Evolutionary conservation across 2,797 vertebrate genomes (phyloP), one percentile per base, ranked within the genome.

Genomic region (Melanotaenia nigrans): DNA sequence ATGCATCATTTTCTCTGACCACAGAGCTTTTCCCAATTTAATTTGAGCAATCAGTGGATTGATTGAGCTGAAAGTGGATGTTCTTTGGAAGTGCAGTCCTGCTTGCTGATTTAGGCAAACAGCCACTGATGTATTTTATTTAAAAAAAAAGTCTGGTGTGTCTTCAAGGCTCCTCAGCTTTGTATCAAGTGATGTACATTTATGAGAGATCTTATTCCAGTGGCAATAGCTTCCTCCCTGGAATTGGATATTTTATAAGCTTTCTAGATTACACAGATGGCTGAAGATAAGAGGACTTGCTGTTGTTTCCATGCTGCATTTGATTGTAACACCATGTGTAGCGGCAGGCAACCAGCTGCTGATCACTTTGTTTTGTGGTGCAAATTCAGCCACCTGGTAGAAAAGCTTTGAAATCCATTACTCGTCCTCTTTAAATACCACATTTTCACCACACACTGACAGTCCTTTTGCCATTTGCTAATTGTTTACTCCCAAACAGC

Each of bases 341-440:
- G 72, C 55, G 42, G 9, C 22, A 55, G 62, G 55, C 61, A 22
- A 55, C 38, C 86, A 77, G 75, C 81, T 81, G 83, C 54, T 74
- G 56, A 40, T 58, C 28, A 20, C 53, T 54, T 54, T 3, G 0
- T 42, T 55, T 64, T 61, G 51, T 30, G 58, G 53, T 66, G 40
- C 45, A 63, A 65, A 66, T 72, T 69, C 80, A 74, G 64, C 36
- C 51, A 47, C 10, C 68, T 73, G 56, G 70, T 30, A 67, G 73
- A 75, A 51, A 58, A 5, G n/a, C 47, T 45, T 9, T 3, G 49
- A 61, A 73, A 65, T 42, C 1, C 47, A 64, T 32, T 40, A 56
- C 16, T 33, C 30, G 49, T 62, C 13, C 12, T 28, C 5, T 61
- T 54, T 35, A 33, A 75, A 78, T 53, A 64, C 35, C 47, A 57